A percentile compares a stretch with the other conserved stretches of the same genome.
These are phyloP conservation scores for Yponomeuta evonymella DNA, from an alignment of 2,888 invertebrate genomes.

Conservation along the genomic window DNA sequence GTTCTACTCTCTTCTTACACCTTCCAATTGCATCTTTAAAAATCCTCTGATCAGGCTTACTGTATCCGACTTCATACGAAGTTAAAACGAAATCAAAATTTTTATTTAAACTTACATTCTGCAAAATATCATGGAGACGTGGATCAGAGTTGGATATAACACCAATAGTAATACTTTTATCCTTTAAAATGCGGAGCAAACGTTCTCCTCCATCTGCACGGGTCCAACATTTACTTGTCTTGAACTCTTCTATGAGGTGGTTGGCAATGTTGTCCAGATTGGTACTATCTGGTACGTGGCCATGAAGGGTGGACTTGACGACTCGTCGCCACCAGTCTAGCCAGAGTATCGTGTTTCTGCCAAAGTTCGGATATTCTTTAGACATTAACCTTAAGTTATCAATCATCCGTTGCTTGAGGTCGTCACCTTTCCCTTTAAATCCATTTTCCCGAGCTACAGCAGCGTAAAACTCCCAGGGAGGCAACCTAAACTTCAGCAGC, in stretches of 20 bases:
- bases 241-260: conserved; percentile 81
- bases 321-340: conserved; percentile 88
- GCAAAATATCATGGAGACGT: conserved; percentile 81
- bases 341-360: conserved; percentile 82
- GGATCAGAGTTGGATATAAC: conserved; percentile 94
- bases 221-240: conserved; percentile 84
- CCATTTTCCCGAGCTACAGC: conserved; percentile 83
- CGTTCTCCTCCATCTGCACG: conserved; percentile 77
- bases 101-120: conserved; percentile 78
- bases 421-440: conserved; percentile 69
- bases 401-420: conserved; percentile 79
- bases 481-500: conserved; percentile 80
- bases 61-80: conserved; percentile 83
- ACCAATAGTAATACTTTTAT: conserved; percentile 75
- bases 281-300: conserved; percentile 49
- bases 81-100: conserved; percentile 88
- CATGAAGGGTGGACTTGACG: conserved; percentile 79
- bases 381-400: conserved; percentile 79
- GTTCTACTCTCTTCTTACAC: conserved; percentile 56
- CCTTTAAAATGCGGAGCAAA: conserved; percentile 77
- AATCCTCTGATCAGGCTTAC: conserved; percentile 85
- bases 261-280: conserved; percentile 62
- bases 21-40: conserved; percentile 78
- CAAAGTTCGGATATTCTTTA: conserved; percentile 87
- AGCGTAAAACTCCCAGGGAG: conserved; percentile 85